Evolutionary conservation across 2,888 invertebrate species (phyloP).

Genomic region (Fissipunctia ypsillon): DNA sequence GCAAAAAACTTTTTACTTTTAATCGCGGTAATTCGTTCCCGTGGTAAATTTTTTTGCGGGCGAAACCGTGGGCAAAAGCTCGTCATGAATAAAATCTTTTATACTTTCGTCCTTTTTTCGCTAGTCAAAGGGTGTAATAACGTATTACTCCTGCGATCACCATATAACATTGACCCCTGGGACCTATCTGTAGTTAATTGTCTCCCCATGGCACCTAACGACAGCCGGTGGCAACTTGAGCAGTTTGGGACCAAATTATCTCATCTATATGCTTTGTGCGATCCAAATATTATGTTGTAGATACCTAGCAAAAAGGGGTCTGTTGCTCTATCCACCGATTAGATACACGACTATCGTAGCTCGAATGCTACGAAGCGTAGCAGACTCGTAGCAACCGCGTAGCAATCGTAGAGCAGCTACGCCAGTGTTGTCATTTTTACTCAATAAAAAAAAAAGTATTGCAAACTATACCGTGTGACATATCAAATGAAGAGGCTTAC

Average conservation of each 20-base stretch:
- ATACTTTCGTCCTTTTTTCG: slow-evolving; percentile 3
- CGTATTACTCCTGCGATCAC: slow-evolving; percentile 19
- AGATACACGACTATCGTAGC: slow-evolving; percentile 17
- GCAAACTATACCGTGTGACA: no score
- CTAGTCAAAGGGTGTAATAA: slow-evolving; percentile 8
- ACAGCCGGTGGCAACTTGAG: slow-evolving; percentile 46
- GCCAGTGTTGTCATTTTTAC: neutral
- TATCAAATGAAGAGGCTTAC: no score
- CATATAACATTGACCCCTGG: slow-evolving; percentile 43
- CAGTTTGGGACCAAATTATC: slow-evolving; percentile 51
- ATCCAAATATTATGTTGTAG: slow-evolving; percentile 38
- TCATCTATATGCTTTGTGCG: slow-evolving; percentile 42
- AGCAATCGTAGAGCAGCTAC: slow-evolving; percentile 5
- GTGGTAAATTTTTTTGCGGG: no score
- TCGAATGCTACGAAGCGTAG: slow-evolving; percentile 45
- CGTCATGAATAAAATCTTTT: slow-evolving; percentile 5
- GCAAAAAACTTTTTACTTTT: no score
- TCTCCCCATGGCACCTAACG: slow-evolving; percentile 57
- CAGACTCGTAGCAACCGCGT: slow-evolving; percentile 28
- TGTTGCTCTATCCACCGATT: neutral
- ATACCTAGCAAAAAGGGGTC: slow-evolving; percentile 20
- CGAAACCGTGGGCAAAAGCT: no score
- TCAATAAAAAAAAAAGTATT: no score
- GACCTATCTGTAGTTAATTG: slow-evolving; percentile 59
- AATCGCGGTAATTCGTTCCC: no score